These are phyloP conservation scores for Montipora sp. DNA, from an alignment of 64 coral and sea anemone species.

Conservation along the genomic window DNA sequence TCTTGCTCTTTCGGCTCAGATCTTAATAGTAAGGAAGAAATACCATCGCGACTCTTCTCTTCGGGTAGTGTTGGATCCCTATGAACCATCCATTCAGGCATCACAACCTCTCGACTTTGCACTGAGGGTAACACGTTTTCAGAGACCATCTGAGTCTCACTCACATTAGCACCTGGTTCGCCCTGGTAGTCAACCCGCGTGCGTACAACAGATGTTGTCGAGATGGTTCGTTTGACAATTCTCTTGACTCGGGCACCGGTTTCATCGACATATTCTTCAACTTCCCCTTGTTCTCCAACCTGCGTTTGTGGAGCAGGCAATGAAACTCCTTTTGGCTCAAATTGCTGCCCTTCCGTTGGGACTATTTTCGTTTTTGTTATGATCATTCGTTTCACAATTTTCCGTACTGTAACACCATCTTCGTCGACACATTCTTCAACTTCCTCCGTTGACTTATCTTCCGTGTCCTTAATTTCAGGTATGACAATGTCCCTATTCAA, in stretches of 20 bases:
- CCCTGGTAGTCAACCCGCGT: neutral
- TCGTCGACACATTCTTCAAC: constrained; percentile 75
- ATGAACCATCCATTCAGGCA: constrained; percentile 43
- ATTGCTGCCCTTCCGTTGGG: no score
- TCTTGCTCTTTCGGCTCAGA: neutral
- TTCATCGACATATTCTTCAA: constrained; percentile 54
- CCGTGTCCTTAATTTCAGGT: constrained; percentile 26
- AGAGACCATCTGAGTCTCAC: neutral
- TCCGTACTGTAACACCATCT: constrained; percentile 58
- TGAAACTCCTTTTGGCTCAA: no score
- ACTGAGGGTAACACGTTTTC: constrained; percentile 32
- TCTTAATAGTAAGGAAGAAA: neutral
- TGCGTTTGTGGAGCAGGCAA: no score
- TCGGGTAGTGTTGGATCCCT: neutral
- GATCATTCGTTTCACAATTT: constrained; percentile 36
- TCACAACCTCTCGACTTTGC: neutral
- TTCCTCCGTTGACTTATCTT: neutral
- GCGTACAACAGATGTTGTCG: constrained; percentile 43
- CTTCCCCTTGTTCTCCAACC: no score
- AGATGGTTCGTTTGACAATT: constrained; percentile 52
- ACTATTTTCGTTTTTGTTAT: no score
- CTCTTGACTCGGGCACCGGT: constrained; percentile 60
- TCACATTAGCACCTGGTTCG: neutral
- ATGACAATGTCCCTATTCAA: constrained; percentile 18
- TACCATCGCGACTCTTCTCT: neutral